A percentile compares a stretch with the other conserved stretches of the same genome.
These are phyloP conservation scores for Oreotrochilus melanogaster DNA, from an alignment of 2,113 vertebrate species.

Conservation along the genomic window DNA sequence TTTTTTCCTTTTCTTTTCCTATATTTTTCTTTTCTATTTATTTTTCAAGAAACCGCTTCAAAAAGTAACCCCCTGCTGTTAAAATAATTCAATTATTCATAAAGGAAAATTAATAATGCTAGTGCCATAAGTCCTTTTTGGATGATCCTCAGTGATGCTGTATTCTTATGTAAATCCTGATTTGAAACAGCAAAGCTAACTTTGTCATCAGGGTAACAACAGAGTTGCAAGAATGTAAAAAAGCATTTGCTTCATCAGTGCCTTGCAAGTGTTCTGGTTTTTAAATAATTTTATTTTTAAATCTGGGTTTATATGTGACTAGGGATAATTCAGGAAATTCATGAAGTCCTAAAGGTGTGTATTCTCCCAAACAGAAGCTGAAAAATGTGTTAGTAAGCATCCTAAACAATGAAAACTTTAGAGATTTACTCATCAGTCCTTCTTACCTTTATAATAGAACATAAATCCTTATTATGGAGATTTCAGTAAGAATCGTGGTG, in stretches of 20 bases:
- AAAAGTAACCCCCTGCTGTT: neutral
- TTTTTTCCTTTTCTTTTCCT: too few species aligned
- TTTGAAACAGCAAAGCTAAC: neutral
- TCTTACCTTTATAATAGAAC: neutral
- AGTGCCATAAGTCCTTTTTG: neutral
- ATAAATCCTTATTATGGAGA: neutral
- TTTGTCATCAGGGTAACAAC: neutral
- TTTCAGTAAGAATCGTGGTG: neutral
- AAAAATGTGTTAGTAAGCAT: neutral
- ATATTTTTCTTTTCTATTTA: neutral
- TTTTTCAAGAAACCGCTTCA: neutral
- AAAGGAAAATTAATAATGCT: neutral
- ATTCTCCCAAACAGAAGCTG: neutral
- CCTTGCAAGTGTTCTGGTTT: neutral
- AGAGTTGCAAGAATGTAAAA: neutral
- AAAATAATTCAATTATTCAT: neutral
- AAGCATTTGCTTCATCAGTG: neutral
- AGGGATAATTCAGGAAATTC: neutral
- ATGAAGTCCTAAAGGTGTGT: neutral
- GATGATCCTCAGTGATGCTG: neutral
- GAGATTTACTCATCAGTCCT: neutral
- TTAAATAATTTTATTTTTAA: neutral
- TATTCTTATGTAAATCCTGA: neutral
- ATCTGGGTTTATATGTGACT: neutral
- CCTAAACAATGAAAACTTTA: accelerated